phyloP scores from a whole-genome alignment of 2,797 vertebrate species.

The Lithobates pipiens region DNA sequence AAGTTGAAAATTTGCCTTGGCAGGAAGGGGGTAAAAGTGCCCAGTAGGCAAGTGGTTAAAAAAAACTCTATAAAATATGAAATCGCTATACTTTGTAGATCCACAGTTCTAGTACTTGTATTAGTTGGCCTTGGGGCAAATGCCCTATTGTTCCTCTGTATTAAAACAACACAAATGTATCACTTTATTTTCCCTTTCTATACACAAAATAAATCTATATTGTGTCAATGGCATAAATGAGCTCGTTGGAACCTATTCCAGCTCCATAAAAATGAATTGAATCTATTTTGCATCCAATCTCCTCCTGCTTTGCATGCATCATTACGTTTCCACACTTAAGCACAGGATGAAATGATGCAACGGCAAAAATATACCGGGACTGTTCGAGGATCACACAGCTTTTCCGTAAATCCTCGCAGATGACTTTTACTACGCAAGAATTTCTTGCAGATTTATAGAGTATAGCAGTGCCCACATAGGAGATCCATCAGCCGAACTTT shows the following conservation, averaged over 20 bases:
- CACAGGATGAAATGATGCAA: slow-evolving; percentile 29
- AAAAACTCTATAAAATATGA: too few species aligned
- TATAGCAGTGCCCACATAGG: slow-evolving; percentile 25
- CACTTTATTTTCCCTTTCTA: background rate
- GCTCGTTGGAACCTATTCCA: slow-evolving; percentile 8
- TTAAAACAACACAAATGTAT: background rate
- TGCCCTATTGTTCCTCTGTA: background rate
- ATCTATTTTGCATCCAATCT: slow-evolving; percentile 51
- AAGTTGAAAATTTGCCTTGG: too few species aligned
- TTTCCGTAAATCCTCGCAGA: slow-evolving; percentile 23
- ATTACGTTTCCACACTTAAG: slow-evolving; percentile 30
- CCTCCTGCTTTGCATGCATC: slow-evolving; percentile 20
- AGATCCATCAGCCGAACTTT: slow-evolving; percentile 50
- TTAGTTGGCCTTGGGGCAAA: too few species aligned
- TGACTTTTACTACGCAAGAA: slow-evolving; percentile 23
- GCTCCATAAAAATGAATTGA: slow-evolving; percentile 26
- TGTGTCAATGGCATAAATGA: slow-evolving; percentile 23
- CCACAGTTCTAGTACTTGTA: too few species aligned
- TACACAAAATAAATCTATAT: slow-evolving; percentile 6
- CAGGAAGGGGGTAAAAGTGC: too few species aligned
- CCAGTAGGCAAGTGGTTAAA: too few species aligned
- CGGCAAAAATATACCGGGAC: slow-evolving; percentile 12
- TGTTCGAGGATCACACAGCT: slow-evolving; percentile 4
- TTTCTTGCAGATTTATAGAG: slow-evolving; percentile 44
- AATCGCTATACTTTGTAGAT: too few species aligned